Base-by-base conservation (phyloP, 2,113 vertebrate genomes). In the Notarius lentiginosus region DNA sequence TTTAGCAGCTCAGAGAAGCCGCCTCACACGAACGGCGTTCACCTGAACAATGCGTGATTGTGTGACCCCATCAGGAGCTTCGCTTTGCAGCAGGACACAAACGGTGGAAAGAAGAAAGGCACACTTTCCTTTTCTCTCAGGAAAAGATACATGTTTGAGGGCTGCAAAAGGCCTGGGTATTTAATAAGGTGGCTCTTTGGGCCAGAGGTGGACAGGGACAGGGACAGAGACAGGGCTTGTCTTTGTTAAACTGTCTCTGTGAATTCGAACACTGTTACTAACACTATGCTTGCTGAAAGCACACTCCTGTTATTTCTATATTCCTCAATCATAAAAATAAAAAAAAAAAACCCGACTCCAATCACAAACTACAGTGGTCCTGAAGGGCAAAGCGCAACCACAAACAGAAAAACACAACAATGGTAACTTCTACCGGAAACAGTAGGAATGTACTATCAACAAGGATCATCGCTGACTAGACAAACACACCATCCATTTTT, bases 121-220 rank as follows among this genome's bases (percentile, higher is more conserved):
- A 47, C 53, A 72, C 61, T 65, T 61, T 88, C 51, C 47, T 41
- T 72, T 84, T 88, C 79, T 70, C 84, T 83, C 56, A 83, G 85
- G 70, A 87, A 89, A 61, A 87, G 88, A 66, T 76, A 79, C 79
- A 79, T 34, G n/a, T 79, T 85, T 80, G 84, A 80, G 47, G 73
- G 81, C 68, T 86, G 87, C 87, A 92, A 90, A 41, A 91, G 75
- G 82, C 34, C 47, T 75, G 84, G 70, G 87, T 88, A 87, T 90
- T 90, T 88, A 90, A 91, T 90, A 76, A 86, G 76, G 84, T 65
- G 51, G 76, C 53, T 61, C 80, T 87, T 34, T 68, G 72, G 73
- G 55, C 30, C 56, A 61, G 41, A 34, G 2, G 58, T 47, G 87
- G 83, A 91, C 87, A 81, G 83, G 55, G 75, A 41, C 41, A 41